Conservation (phyloP, 2,113 vertebrate species). For the Antechinus flavipes region DNA sequence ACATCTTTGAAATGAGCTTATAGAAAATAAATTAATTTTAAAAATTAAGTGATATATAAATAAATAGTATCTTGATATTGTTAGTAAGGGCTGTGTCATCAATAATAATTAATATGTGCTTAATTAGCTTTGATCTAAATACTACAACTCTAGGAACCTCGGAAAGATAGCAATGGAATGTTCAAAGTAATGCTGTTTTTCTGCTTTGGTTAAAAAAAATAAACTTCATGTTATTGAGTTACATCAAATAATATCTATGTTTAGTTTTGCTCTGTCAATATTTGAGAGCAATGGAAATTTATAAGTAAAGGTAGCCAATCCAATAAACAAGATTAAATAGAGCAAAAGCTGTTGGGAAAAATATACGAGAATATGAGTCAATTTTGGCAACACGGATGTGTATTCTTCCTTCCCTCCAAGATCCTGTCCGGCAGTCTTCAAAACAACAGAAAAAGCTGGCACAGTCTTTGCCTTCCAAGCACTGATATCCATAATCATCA, state of each 20-base stretch:
- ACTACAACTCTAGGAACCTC: conserved; percentile 57
- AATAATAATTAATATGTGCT: conserved; percentile 72
- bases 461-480: conserved; percentile 97
- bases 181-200: conserved; percentile 41
- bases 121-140: conserved; percentile 74
- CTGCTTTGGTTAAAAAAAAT: conserved; percentile 56
- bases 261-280: conserved; percentile 62
- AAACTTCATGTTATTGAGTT: conserved; percentile 51
- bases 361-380: conserved; percentile 96
- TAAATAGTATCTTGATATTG: background rate
- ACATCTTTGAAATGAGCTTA: background rate
- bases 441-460: conserved; percentile 98
- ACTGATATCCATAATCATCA: conserved; percentile 92
- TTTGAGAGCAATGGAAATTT: conserved; percentile 74
- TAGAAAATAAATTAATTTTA: background rate
- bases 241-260: conserved; percentile 6
- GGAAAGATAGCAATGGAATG: conserved; percentile 31
- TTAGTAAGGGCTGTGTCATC: background rate
- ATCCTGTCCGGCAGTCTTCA: conserved; percentile 95
- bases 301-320: conserved; percentile 97
- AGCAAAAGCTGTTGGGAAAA: conserved; percentile 97
- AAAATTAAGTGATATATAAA: background rate
- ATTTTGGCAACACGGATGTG: conserved; percentile 98
- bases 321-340: conserved; percentile 98
- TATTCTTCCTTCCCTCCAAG: conserved; percentile 95